Base-by-base conservation (phyloP, 2,888 invertebrate species). In the Pristionchus entomophagus region DNA sequence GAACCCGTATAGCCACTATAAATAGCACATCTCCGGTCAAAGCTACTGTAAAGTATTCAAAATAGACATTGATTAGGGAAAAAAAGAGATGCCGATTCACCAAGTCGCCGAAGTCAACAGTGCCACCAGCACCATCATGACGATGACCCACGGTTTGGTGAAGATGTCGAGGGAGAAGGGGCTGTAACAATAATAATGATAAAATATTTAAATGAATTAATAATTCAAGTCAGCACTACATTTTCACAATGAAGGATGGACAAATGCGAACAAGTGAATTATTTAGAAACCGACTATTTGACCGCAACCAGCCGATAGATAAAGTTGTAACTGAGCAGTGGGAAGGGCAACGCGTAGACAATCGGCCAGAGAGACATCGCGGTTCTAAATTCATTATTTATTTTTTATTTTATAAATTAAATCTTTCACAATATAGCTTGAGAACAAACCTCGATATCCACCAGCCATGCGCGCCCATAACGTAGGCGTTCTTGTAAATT, bases 401-500 rank as follows among this genome's bases (percentile, higher is more conserved):
- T n/a, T n/a, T n/a, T n/a, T n/a, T n/a, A 51, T 38, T n/a, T 69
- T 45, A 6, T 6, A 45, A 6, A 45, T 45, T 6, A n/a, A n/a
- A n/a, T 10, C n/a, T n/a, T n/a, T n/a, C n/a, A n/a, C n/a, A n/a
- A n/a, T n/a, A n/a, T n/a, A n/a, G n/a, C n/a, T n/a, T n/a, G n/a
- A n/a, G n/a, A n/a, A n/a, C n/a, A n/a, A n/a, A 80, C 78, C 22
- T 80, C 0, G 78, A 51, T 1, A 51, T 26, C 78, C 78, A 80
- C 51, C 49, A 80, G 29, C 78, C 78, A 17, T 80, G 78, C 41
- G 19, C 49, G 49, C 78, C 78, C 51, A 80, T 26, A 3, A 80
- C 78, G 32, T 51, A 80, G 10, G 78, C 51, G 32, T 80, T 80
- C 78, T 80, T 80, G 78, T 80, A 80, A 32, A 80, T 41, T 35